Conservation (phyloP, 2,888 invertebrate species). For the Pseudanteris insignis region DNA sequence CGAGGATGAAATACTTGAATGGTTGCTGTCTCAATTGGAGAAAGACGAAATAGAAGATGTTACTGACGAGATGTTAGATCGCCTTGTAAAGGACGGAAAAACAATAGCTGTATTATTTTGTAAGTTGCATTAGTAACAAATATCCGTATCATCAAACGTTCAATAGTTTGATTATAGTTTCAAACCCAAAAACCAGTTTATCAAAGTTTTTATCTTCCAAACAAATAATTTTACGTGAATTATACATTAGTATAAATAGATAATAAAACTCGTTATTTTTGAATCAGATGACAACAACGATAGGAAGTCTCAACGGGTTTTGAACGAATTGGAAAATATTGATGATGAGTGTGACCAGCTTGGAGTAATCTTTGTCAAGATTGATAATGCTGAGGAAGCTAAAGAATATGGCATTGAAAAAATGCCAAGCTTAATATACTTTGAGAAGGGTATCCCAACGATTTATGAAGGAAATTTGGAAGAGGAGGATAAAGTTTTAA, state of each 20-base stretch:
- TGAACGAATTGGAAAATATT: conserved; percentile 91
- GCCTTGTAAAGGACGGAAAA: conserved; percentile 87
- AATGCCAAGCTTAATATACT: conserved; percentile 85
- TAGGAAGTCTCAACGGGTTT: conserved; percentile 83
- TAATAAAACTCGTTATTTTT: no score
- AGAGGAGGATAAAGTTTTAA: conserved; percentile 87
- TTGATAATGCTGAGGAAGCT: conserved; percentile 89
- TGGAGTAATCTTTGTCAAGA: conserved; percentile 91
- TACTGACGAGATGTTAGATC: conserved; percentile 92
- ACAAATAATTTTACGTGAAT: no score
- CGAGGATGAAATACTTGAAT: conserved; percentile 87
- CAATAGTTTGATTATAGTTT: no score
- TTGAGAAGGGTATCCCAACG: conserved; percentile 87
- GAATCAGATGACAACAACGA: conserved; percentile 93
- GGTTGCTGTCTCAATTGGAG: conserved; percentile 87
- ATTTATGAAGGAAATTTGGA: conserved; percentile 85
- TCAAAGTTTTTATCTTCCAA: no score
- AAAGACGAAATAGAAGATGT: conserved; percentile 95
- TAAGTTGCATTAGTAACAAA: no score
- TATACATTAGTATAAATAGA: neutral
- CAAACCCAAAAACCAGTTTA: no score
- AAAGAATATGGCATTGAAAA: conserved; percentile 91
- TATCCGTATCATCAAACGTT: no score
- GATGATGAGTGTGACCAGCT: conserved; percentile 91
- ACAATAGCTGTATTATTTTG: conserved; percentile 91